Conservation (phyloP, 2,888 invertebrate genomes). For the Chrysolina oricalcia region DNA sequence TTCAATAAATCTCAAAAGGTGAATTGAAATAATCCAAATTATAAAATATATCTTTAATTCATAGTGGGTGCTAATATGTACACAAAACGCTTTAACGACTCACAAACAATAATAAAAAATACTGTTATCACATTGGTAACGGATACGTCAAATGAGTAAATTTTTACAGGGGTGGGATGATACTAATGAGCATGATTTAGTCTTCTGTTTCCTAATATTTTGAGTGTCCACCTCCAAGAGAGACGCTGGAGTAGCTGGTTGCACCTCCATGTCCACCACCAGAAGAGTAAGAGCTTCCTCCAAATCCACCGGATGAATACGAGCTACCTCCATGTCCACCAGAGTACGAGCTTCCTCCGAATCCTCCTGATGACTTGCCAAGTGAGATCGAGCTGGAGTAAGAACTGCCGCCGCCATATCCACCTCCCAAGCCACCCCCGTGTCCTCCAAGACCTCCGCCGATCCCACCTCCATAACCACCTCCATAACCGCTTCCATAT, state of each 20-base stretch:
- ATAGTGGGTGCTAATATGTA: constrained; percentile 21
- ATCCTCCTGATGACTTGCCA: constrained; percentile 46
- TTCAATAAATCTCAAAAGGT: neutral
- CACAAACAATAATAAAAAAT: constrained; percentile 48
- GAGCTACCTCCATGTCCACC: constrained; percentile 45
- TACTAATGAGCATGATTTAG: constrained; percentile 35
- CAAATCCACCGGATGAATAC: constrained; percentile 44
- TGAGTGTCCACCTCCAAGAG: constrained; percentile 54
- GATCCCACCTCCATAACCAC: constrained; percentile 47
- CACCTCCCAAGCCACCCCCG: constrained; percentile 36
- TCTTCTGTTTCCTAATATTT: constrained; percentile 47
- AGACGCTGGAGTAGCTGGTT: constrained; percentile 59
- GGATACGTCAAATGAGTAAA: constrained; percentile 30
- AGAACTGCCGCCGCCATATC: constrained; percentile 42
- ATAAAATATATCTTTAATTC: constrained; percentile 15
- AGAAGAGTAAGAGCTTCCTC: constrained; percentile 39
- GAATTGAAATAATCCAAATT: neutral
- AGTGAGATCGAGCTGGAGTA: constrained; percentile 44
- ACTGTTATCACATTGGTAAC: constrained; percentile 56
- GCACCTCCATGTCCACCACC: constrained; percentile 55
- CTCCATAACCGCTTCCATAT: constrained; percentile 49
- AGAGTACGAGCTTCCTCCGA: constrained; percentile 40
- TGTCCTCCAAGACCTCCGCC: constrained; percentile 46
- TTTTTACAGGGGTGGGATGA: constrained; percentile 41
- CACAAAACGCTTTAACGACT: constrained; percentile 36